phyloP scores from a whole-genome alignment of 1,140 invertebrate genomes.

The Bombus confusus region DNA sequence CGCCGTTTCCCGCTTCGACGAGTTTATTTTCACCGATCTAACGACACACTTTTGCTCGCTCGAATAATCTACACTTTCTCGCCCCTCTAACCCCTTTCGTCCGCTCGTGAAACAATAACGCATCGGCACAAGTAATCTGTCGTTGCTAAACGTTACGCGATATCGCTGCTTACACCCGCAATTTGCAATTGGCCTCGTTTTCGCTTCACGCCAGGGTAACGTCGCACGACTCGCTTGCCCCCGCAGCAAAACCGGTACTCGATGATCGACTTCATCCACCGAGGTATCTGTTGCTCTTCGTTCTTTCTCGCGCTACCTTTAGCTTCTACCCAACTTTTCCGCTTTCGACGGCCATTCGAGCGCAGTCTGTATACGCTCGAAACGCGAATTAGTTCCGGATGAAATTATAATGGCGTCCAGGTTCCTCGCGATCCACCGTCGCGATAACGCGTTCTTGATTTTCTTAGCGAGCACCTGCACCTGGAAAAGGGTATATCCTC shows the following conservation, averaged over 20 bases:
- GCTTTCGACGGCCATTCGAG: not conserved
- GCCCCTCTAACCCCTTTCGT: not conserved
- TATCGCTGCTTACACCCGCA: slow-evolving; percentile 16
- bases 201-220: slow-evolving; percentile 18
- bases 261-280: slow-evolving; percentile 23
- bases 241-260: slow-evolving; percentile 27
- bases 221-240: not conserved
- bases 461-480: slow-evolving; percentile 15
- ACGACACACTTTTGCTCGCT: slow-evolving; percentile 23
- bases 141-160: slow-evolving; percentile 31
- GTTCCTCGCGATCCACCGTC: not conserved
- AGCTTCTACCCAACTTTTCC: not conserved
- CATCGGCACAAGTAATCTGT: not conserved
- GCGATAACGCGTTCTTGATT: slow-evolving; percentile 24
- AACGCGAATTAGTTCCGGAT: not conserved
- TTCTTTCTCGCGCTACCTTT: not conserved
- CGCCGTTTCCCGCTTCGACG: slow-evolving; percentile 1
- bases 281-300: not conserved
- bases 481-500: slow-evolving; percentile 55
- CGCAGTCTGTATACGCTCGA: not conserved
- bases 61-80: not conserved
- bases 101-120: slow-evolving; percentile 12
- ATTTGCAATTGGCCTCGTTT: slow-evolving; percentile 52
- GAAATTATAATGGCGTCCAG: not conserved
- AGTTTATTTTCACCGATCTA: slow-evolving; percentile 28